These are phyloP conservation scores for Fissipunctia ypsillon DNA, from an alignment of 2,888 invertebrate genomes.

Conservation along the genomic window DNA sequence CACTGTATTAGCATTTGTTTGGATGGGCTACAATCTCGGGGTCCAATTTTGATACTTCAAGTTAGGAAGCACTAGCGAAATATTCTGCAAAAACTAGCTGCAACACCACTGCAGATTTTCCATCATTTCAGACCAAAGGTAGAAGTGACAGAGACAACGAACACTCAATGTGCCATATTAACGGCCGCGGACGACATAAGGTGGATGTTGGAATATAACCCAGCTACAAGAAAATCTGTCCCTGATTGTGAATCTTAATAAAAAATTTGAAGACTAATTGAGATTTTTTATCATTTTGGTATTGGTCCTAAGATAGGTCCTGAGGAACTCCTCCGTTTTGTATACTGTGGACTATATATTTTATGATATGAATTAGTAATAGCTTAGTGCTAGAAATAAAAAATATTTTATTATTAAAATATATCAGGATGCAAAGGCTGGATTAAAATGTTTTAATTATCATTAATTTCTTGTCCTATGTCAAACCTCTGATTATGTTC, in stretches of 20 bases:
- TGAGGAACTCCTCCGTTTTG: not conserved
- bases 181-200: not conserved
- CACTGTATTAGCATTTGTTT: not conserved
- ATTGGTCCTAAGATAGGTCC: constrained; percentile 33
- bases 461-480: not conserved
- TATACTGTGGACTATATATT: not conserved
- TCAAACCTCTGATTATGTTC: constrained; percentile 30
- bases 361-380: not conserved
- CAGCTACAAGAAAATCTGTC: not conserved
- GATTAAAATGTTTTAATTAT: not conserved
- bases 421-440: not conserved
- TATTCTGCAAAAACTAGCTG: not conserved
- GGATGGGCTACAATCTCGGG: not conserved
- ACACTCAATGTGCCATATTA: not conserved
- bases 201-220: constrained; percentile 20
- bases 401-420: not conserved
- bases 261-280: not conserved
- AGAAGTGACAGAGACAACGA: not conserved
- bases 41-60: no score
- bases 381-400: not conserved
- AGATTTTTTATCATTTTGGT: not conserved
- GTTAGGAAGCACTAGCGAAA: no score
- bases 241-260: not conserved
- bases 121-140: not conserved
- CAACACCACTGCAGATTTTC: not conserved